A percentile compares a stretch with the other conserved stretches of the same genome.
These are phyloP conservation scores for Holacanthus passer DNA, from an alignment of 2,113 vertebrate genomes.

Conservation along the genomic window DNA sequence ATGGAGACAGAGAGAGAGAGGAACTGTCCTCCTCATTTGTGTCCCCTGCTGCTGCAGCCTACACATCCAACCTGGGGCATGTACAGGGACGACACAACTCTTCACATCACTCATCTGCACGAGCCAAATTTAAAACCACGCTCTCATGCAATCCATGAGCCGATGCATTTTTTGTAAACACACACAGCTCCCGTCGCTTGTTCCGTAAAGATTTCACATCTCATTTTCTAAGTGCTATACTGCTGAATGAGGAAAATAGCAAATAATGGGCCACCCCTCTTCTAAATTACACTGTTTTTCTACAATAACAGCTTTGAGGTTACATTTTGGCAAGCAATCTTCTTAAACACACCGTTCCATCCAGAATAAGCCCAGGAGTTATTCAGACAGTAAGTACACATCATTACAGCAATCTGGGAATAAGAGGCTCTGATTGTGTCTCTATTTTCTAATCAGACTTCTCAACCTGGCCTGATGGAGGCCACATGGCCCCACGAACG, in stretches of 20 bases:
- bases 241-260: neutral
- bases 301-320: neutral
- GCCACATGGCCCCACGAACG: slow-evolving; percentile 20
- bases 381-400: slow-evolving; percentile 19
- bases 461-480: slow-evolving; percentile 33
- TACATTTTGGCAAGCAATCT: slow-evolving; percentile 2
- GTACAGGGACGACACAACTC: slow-evolving; percentile 69
- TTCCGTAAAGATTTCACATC: neutral
- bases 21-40: slow-evolving; percentile 53
- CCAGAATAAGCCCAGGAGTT: slow-evolving; percentile 17
- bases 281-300: slow-evolving; percentile 5
- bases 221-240: neutral
- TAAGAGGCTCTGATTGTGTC: slow-evolving; percentile 29
- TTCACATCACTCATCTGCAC: slow-evolving; percentile 70
- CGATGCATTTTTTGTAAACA: slow-evolving; percentile 8
- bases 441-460: slow-evolving; percentile 47
- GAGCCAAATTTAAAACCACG: slow-evolving; percentile 58
- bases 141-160: slow-evolving; percentile 28
- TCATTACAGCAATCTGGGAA: slow-evolving; percentile 37
- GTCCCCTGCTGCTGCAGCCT: slow-evolving; percentile 40
- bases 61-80: slow-evolving; percentile 71
- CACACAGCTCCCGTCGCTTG: neutral
- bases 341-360: slow-evolving; percentile 13
- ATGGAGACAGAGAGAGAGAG: neutral
- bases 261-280: neutral